These are phyloP conservation scores for Malacosoma neustria DNA, from an alignment of 2,888 invertebrate genomes.

Conservation along the genomic window DNA sequence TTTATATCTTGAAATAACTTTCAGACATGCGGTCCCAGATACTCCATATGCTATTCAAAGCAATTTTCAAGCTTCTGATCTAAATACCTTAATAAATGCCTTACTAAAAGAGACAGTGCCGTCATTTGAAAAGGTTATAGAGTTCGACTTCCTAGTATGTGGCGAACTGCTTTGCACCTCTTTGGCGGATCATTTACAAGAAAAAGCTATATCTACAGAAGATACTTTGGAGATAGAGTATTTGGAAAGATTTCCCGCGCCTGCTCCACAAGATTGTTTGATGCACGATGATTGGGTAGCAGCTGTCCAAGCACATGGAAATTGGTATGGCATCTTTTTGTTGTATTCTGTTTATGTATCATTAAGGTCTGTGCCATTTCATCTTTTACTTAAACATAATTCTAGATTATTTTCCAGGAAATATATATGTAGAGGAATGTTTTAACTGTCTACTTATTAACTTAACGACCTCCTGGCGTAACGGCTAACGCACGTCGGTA, in stretches of 20 bases:
- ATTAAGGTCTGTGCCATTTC: too few species aligned
- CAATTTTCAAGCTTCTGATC: constrained; percentile 78
- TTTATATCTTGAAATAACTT: constrained; percentile 3
- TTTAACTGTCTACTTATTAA: too few species aligned
- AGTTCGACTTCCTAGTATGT: constrained; percentile 92
- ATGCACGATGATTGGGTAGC: constrained; percentile 99
- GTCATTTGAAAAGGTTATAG: constrained; percentile 57
- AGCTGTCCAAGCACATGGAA: constrained; percentile 81
- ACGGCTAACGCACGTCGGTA: too few species aligned
- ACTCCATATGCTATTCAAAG: constrained; percentile 88
- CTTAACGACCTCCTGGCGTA: too few species aligned
- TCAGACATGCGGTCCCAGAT: constrained; percentile 91
- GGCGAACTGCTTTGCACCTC: constrained; percentile 86
- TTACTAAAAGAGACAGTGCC: constrained; percentile 77
- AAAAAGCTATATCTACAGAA: constrained; percentile 86
- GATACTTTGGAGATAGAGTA: constrained; percentile 93
- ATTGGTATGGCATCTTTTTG: too few species aligned
- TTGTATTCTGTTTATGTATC: too few species aligned
- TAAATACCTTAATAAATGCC: constrained; percentile 87
- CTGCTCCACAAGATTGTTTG: constrained; percentile 93
- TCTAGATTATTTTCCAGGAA: too few species aligned
- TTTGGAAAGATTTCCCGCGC: constrained; percentile 91
- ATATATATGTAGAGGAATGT: too few species aligned
- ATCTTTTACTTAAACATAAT: too few species aligned
- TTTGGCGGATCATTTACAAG: constrained; percentile 83